phyloP scores from a whole-genome alignment of 2,113 vertebrate genomes.

The Capricornis sumatraensis region DNA sequence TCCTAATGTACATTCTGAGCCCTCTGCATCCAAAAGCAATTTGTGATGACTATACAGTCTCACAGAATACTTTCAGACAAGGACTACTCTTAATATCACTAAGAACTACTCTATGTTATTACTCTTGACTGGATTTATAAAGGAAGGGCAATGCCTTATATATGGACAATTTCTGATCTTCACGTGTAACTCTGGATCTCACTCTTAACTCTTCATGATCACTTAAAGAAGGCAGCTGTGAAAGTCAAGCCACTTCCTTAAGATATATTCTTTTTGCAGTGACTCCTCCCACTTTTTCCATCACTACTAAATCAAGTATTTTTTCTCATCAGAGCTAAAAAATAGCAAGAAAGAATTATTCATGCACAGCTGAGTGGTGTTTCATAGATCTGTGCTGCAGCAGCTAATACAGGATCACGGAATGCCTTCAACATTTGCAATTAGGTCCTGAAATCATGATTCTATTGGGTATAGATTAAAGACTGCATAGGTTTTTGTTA shows the following conservation, averaged over 20 bases:
- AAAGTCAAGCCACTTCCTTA: conserved; percentile 20
- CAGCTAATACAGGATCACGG: not conserved
- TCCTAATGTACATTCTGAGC: not conserved
- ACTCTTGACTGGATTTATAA: conserved; percentile 3
- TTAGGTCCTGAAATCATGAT: not conserved
- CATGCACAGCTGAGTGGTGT: not conserved
- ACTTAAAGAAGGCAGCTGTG: not conserved
- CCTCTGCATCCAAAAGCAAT: not conserved
- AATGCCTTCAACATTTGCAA: not conserved
- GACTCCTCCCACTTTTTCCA: not conserved
- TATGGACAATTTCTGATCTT: not conserved
- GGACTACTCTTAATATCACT: not conserved
- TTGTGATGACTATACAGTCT: not conserved
- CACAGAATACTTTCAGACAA: not conserved
- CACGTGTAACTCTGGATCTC: not conserved
- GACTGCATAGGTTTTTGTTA: not conserved
- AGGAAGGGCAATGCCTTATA: not conserved
- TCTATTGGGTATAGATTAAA: not conserved
- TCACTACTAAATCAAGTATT: conserved; percentile 11
- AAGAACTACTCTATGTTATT: not conserved
- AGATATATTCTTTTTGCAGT: not conserved
- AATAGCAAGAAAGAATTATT: not conserved
- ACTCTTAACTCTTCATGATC: not conserved
- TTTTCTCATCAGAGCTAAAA: conserved; percentile 17
- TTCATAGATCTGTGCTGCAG: not conserved